phyloP scores from a whole-genome alignment of 2,888 invertebrate genomes.

The Opisthograptis luteolata region DNA sequence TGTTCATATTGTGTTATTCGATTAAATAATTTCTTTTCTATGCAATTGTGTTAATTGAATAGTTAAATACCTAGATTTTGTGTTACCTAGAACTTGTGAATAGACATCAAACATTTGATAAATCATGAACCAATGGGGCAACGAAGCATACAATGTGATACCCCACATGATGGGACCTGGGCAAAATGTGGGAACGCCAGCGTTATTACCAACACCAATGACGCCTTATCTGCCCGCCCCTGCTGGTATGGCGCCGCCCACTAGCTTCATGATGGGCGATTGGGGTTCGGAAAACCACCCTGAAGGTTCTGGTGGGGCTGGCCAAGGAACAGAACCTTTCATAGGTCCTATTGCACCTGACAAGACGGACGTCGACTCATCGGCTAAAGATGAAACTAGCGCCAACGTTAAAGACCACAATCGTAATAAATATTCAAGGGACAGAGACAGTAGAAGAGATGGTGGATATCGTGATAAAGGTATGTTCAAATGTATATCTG shows the following conservation, averaged over 20 bases:
- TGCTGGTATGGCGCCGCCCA: conserved; percentile 5
- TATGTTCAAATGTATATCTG: not conserved
- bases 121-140: conserved; percentile 33
- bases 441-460: conserved; percentile 12
- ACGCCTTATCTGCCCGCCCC: not conserved
- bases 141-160: conserved; percentile 38
- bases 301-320: not conserved
- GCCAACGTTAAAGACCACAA: too few relatives aligned
- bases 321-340: not conserved
- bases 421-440: conserved; percentile 4
- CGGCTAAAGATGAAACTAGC: not conserved
- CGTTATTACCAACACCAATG: conserved; percentile 19
- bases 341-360: conserved; percentile 10
- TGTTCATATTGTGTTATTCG: too few relatives aligned
- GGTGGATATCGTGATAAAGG: conserved; percentile 13
- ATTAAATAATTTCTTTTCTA: too few relatives aligned
- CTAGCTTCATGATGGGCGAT: conserved; percentile 2
- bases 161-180: conserved; percentile 37
- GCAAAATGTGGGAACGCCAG: conserved; percentile 4
- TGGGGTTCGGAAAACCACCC: conserved; percentile 4
- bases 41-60: too few relatives aligned
- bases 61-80: too few relatives aligned
- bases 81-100: too few relatives aligned
- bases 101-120: too few relatives aligned
- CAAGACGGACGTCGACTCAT: conserved; percentile 15